Conservation (phyloP, 1,140 invertebrate genomes). For the Bombus consobrinus region DNA sequence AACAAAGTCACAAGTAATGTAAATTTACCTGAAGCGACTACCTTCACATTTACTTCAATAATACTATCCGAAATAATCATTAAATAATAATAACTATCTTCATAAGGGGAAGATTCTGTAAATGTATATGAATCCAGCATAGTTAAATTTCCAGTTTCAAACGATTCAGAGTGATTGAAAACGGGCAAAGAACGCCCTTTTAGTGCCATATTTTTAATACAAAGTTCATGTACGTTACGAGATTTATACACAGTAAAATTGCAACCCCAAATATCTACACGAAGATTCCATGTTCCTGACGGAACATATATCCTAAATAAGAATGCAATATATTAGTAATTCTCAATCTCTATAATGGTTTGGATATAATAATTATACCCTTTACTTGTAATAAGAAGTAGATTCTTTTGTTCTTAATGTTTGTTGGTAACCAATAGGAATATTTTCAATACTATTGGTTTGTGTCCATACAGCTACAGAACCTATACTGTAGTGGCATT, state of each 20-base stretch:
- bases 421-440: constrained; percentile 76
- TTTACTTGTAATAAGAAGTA: constrained; percentile 82
- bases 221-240: constrained; percentile 67
- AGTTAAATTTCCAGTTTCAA: constrained; percentile 74
- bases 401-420: constrained; percentile 76
- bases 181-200: constrained; percentile 79
- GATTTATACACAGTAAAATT: constrained; percentile 73
- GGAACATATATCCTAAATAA: constrained; percentile 83
- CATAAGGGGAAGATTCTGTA: constrained; percentile 80
- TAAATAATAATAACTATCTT: constrained; percentile 84
- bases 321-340: constrained; percentile 14
- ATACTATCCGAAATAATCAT: constrained; percentile 81
- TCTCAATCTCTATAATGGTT: not conserved
- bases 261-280: constrained; percentile 81
- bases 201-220: constrained; percentile 79
- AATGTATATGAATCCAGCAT: constrained; percentile 76
- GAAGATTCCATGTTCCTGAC: constrained; percentile 81
- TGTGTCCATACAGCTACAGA: constrained; percentile 83
- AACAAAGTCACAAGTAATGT: not conserved
- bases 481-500: constrained; percentile 84
- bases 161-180: constrained; percentile 74
- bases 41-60: constrained; percentile 80
- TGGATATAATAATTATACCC: not conserved
- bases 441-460: constrained; percentile 77
- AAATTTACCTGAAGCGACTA: constrained; percentile 78